These are phyloP conservation scores for Heterotilapia buettikoferi DNA, from an alignment of 2,113 vertebrate species.

Conservation along the genomic window DNA sequence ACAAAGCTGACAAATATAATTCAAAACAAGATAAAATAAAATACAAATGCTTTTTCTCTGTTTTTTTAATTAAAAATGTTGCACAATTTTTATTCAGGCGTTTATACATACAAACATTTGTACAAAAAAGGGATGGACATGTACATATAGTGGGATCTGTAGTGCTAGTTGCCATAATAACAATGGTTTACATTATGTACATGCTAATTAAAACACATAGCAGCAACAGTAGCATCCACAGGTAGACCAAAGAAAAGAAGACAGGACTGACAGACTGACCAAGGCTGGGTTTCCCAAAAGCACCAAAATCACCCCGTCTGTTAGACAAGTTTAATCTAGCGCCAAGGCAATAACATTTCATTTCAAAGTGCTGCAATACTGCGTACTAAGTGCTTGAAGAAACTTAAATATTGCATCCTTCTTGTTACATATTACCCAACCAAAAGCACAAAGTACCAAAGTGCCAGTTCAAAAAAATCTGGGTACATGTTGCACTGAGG, in stretches of 20 bases:
- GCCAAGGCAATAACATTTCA: slow-evolving; percentile 35
- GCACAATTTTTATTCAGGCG: slow-evolving; percentile 68
- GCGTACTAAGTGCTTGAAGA: slow-evolving; percentile 46
- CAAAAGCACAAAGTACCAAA: slow-evolving; percentile 40
- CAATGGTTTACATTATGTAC: slow-evolving; percentile 93
- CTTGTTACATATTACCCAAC: slow-evolving; percentile 20
- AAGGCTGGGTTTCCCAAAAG: slow-evolving; percentile 58
- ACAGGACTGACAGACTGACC: slow-evolving; percentile 21
- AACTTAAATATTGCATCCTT: background rate
- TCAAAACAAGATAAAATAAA: slow-evolving; percentile 76
- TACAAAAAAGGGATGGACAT: slow-evolving; percentile 89
- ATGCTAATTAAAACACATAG: slow-evolving; percentile 66
- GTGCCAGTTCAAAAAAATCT: slow-evolving; percentile 30
- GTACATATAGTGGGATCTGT: slow-evolving; percentile 75
- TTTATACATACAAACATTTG: slow-evolving; percentile 80
- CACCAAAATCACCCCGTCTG: slow-evolving; percentile 21
- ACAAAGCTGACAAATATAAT: slow-evolving; percentile 66
- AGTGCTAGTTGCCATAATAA: slow-evolving; percentile 83
- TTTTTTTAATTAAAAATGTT: slow-evolving; percentile 70
- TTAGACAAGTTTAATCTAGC: background rate
- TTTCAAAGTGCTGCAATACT: slow-evolving; percentile 56
- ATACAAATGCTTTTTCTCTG: slow-evolving; percentile 70
- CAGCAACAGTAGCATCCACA: slow-evolving; percentile 77
- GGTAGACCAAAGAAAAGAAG: slow-evolving; percentile 43
- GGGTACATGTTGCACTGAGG: slow-evolving; percentile 10